Evolutionary conservation across 2,888 invertebrate genomes (phyloP), one percentile per base, ranked within the genome.

Genomic region (Anoplius nigerrimus): DNA sequence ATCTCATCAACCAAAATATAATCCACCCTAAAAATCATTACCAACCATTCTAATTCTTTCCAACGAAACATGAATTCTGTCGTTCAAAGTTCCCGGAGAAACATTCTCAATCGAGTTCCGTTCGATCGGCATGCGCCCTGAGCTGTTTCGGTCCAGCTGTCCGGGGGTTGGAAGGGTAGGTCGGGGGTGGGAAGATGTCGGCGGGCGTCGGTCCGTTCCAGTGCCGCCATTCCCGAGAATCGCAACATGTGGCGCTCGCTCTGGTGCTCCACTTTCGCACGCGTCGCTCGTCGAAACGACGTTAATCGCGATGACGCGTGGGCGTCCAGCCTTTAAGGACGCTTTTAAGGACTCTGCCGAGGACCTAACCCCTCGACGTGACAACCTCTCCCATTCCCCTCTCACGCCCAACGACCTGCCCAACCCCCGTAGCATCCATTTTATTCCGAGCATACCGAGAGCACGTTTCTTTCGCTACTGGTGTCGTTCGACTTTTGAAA

Each of bases 311-410:
- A 16, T 22, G 53, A 51, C 55, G 42, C 57, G 67, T 67, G 27
- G 67, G 67, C 62, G 67, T 67, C 57, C 43, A n/a, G 34, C 34
- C 34, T 34, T 34, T 34, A 34, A 34, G 34, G 48, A 48, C 48
- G 48, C 34, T 34, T n/a, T n/a, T n/a, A n/a, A n/a, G n/a, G n/a
- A n/a, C n/a, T n/a, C n/a, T 62, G 60, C 62, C 51, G 55, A 62
- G 48, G 43, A 62, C 66, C 20, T 20, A 55, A 52, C 53, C 62
- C 62, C 62, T 63, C 62, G 55, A 46, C 53, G 53, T 21, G 20
- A 16, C 53, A 6, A 21, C 20, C 2, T 16, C 21, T 15, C 53
- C 24, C 15, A 15, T 21, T 53, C 24, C 15, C 53, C 21, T 22
- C 22, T 22, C 21, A 6, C 20, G 18, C 48, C 48, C 16, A 16